These are phyloP conservation scores for Drosophila prolongata DNA, from an alignment of 2,888 invertebrate species.

Conservation along the genomic window DNA sequence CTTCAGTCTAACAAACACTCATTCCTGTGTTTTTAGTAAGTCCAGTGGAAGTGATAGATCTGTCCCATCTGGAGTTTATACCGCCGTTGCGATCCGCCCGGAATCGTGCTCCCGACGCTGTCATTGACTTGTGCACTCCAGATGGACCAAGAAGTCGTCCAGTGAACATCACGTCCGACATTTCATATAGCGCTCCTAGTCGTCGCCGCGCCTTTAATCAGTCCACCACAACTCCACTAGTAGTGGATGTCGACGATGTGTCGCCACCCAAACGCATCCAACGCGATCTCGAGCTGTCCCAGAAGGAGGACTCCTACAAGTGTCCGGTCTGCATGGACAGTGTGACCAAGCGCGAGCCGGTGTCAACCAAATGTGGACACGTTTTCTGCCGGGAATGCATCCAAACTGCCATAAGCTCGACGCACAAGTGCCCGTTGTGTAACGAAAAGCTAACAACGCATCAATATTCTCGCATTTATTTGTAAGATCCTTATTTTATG, in stretches of 20 bases:
- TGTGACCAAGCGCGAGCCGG: constrained; percentile 57
- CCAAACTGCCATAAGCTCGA: constrained; percentile 35
- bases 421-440: constrained; percentile 75
- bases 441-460: constrained; percentile 57
- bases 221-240: background rate
- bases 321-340: constrained; percentile 77
- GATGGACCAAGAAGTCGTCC: background rate
- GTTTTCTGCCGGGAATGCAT: constrained; percentile 73
- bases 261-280: constrained; percentile 22
- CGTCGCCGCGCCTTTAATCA: background rate
- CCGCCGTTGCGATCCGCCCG: background rate
- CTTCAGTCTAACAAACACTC: too few species aligned
- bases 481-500: constrained; percentile 22
- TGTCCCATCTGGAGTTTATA: constrained; percentile 4
- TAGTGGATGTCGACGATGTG: constrained; percentile 6
- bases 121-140: constrained; percentile 54
- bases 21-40: background rate
- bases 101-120: constrained; percentile 13
- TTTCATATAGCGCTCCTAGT: background rate
- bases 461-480: constrained; percentile 68
- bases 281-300: background rate
- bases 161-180: background rate
- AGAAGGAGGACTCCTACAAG: constrained; percentile 44
- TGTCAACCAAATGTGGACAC: constrained; percentile 75
- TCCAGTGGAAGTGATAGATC: constrained; percentile 41